phyloP scores from a whole-genome alignment of 2,797 vertebrate genomes.

The Picus viridis region DNA sequence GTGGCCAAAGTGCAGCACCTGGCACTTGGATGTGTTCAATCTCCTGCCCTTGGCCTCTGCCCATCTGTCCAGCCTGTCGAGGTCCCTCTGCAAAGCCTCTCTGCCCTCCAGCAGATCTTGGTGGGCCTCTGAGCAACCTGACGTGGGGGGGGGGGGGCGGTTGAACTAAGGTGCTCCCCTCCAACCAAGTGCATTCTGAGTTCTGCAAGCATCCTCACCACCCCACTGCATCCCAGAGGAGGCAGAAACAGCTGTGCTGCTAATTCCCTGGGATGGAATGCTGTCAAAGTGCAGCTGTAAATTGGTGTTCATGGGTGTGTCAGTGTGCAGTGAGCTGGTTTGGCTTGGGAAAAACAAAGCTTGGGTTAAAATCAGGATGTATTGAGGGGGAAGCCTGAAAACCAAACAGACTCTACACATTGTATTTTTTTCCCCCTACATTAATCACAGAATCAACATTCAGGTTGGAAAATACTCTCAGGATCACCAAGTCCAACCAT shows the following conservation, averaged over 20 bases:
- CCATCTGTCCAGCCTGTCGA: too few species aligned
- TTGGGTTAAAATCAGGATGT: not conserved
- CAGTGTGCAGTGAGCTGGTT: not conserved
- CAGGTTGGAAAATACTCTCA: too few species aligned
- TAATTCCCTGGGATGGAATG: not conserved
- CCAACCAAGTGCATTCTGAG: not conserved
- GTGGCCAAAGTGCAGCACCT: too few species aligned
- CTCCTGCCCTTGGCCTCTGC: too few species aligned
- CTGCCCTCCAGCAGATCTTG: too few species aligned
- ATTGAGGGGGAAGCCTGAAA: not conserved
- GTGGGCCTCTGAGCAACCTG: too few species aligned
- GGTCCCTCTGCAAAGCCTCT: too few species aligned
- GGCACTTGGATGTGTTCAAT: too few species aligned
- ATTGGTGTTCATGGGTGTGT: not conserved
- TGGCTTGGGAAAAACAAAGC: not conserved
- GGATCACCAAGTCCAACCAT: too few species aligned
- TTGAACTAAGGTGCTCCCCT: too few species aligned
- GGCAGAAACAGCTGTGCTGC: not conserved
- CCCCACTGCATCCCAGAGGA: accelerated
- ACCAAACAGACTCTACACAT: not conserved
- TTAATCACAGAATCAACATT: not conserved
- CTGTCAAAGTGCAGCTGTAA: not conserved
- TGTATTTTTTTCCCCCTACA: not conserved
- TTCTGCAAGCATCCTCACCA: not conserved
- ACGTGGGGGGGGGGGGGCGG: too few species aligned